Conservation (phyloP, 2,888 invertebrate genomes). For the Thera obeliscata region DNA sequence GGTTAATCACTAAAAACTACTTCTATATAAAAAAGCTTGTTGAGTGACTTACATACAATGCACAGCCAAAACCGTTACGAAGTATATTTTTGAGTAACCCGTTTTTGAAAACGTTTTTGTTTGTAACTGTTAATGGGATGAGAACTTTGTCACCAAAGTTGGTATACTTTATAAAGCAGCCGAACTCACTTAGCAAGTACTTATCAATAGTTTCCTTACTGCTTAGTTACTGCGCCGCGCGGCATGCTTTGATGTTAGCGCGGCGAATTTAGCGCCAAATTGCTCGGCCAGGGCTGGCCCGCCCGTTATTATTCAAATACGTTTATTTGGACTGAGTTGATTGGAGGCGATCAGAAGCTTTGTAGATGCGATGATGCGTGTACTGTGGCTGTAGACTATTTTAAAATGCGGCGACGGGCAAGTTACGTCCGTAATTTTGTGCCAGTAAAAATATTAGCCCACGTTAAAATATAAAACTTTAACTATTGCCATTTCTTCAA, state of each 20-base stretch:
- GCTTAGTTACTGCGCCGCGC: slow-evolving; percentile 17
- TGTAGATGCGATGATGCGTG: slow-evolving; percentile 34
- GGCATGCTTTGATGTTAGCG: slow-evolving; percentile 60
- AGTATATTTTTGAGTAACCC: too few relatives aligned
- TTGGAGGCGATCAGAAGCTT: slow-evolving; percentile 51
- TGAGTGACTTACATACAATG: too few relatives aligned
- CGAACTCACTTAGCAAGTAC: not conserved
- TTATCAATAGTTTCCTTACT: not conserved
- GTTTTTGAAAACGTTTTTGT: not conserved
- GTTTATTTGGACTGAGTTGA: slow-evolving; percentile 65
- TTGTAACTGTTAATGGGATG: too few relatives aligned
- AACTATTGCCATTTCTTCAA: too few relatives aligned
- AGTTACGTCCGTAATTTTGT: not conserved
- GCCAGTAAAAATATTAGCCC: not conserved
- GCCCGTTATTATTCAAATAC: slow-evolving; percentile 66
- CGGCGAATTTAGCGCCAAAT: slow-evolving; percentile 67
- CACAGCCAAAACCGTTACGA: too few relatives aligned
- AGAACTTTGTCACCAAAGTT: too few relatives aligned
- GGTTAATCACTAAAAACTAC: too few relatives aligned
- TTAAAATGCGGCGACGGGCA: not conserved
- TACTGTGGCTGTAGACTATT: slow-evolving; percentile 18
- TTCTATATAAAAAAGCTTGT: too few relatives aligned
- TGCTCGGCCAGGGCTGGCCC: slow-evolving; percentile 57
- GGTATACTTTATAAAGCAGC: too few relatives aligned
- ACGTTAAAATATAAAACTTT: not conserved